Conservation (phyloP, 2,113 vertebrate species). For the Neopipo cinnamomea region DNA sequence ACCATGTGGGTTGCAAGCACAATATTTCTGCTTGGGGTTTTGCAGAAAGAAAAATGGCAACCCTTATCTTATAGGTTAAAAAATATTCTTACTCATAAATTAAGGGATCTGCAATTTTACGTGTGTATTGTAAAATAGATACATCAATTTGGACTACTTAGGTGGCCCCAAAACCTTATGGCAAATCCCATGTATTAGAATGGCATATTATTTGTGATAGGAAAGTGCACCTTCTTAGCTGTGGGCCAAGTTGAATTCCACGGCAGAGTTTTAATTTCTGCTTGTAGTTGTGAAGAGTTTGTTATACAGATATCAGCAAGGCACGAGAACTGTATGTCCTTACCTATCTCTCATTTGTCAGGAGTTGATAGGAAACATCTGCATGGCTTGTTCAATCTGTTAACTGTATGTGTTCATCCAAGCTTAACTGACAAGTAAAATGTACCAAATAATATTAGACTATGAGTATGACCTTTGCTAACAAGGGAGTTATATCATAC, state of each 20-base stretch:
- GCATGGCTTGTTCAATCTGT: conserved; percentile 61
- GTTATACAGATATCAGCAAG: conserved; percentile 29
- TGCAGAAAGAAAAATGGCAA: neutral
- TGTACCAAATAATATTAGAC: conserved; percentile 22
- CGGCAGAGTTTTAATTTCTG: conserved; percentile 46
- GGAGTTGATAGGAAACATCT: conserved; percentile 60
- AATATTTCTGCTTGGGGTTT: neutral
- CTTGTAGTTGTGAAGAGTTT: conserved; percentile 23
- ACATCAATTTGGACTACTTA: neutral
- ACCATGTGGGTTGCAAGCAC: neutral
- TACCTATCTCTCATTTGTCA: conserved; percentile 65
- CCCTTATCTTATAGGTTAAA: neutral
- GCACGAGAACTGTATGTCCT: conserved; percentile 15
- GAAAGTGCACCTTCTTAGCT: neutral
- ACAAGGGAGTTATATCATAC: neutral
- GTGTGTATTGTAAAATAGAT: neutral
- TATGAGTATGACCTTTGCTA: conserved; percentile 56
- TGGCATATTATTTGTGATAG: neutral
- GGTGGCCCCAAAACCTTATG: neutral
- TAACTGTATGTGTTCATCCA: conserved; percentile 56
- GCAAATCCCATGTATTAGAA: neutral
- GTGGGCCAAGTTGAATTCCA: neutral
- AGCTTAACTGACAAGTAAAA: conserved; percentile 53
- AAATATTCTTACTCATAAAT: neutral
- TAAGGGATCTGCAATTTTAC: neutral